Conservation (phyloP, 2,797 vertebrate genomes). For the Nannoperca obscura region DNA sequence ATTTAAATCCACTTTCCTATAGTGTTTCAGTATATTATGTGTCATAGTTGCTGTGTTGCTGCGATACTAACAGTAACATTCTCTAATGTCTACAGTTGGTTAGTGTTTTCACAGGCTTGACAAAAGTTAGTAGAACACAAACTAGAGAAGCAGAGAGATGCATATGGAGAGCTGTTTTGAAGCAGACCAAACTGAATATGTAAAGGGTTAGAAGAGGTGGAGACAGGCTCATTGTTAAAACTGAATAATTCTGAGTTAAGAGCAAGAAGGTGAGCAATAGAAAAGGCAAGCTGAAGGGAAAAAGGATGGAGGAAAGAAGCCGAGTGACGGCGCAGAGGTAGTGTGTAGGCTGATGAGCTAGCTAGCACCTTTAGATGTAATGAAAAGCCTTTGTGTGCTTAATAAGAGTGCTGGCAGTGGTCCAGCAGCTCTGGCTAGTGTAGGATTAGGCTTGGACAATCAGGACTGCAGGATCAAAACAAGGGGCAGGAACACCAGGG, state of each 20-base stretch:
- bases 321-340: conserved; percentile 73
- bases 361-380: conserved; percentile 83
- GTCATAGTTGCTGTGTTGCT: conserved; percentile 24
- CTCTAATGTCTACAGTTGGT: conserved; percentile 13
- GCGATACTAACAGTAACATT: conserved; percentile 30
- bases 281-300: conserved; percentile 38
- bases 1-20: conserved; percentile 41
- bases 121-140: conserved; percentile 33
- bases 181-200: conserved; percentile 11
- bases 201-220: not conserved
- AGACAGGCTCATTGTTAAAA: conserved; percentile 33
- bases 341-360: conserved; percentile 73
- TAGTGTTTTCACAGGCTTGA: conserved; percentile 32
- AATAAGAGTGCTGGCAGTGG: conserved; percentile 89
- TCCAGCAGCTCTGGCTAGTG: conserved; percentile 89
- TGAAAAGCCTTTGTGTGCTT: conserved; percentile 93
- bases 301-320: conserved; percentile 51
- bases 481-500: conserved; percentile 92
- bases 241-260: conserved; percentile 38
- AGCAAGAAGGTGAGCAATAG: conserved; percentile 24
- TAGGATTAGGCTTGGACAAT: conserved; percentile 93
- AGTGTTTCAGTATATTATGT: conserved; percentile 32
- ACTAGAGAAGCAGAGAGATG: not conserved
- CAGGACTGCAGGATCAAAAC: conserved; percentile 92
- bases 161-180: conserved; percentile 26